Evolutionary conservation across 2,888 invertebrate species (phyloP).

Genomic region (Agriopis leucophaearia): DNA sequence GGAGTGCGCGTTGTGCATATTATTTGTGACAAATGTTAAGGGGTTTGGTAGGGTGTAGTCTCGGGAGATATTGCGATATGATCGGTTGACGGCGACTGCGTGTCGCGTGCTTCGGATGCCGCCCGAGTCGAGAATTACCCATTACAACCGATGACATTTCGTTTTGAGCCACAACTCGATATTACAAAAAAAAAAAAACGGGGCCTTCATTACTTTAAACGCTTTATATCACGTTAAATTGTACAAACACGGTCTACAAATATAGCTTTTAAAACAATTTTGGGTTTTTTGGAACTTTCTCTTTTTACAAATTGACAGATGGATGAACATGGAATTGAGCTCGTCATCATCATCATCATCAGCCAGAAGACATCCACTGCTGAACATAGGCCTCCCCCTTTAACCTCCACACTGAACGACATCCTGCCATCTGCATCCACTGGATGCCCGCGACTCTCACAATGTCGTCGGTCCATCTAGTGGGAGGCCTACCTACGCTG

Average conservation of each 20-base stretch:
- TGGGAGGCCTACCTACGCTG: no score
- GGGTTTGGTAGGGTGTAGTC: constrained; percentile 59
- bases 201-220: constrained; percentile 80
- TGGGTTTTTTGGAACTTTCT: constrained; percentile 19
- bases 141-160: constrained; percentile 82
- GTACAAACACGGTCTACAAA: constrained; percentile 72
- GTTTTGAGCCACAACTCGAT: constrained; percentile 71
- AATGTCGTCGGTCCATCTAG: no score
- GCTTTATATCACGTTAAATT: constrained; percentile 74
- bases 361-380: no score
- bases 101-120: constrained; percentile 84
- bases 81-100: constrained; percentile 71
- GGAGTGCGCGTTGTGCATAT: constrained; percentile 53
- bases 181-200: constrained; percentile 67
- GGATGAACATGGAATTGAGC: background rate
- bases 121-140: constrained; percentile 74
- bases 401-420: no score
- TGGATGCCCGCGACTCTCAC: no score
- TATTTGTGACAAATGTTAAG: constrained; percentile 55
- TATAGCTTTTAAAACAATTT: constrained; percentile 62
- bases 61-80: constrained; percentile 80
- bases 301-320: constrained; percentile 1
- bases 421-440: no score
- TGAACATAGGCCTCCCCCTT: no score
- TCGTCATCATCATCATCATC: no score